These are phyloP conservation scores for Cabera pusaria DNA, from an alignment of 2,888 invertebrate species.

Conservation along the genomic window DNA sequence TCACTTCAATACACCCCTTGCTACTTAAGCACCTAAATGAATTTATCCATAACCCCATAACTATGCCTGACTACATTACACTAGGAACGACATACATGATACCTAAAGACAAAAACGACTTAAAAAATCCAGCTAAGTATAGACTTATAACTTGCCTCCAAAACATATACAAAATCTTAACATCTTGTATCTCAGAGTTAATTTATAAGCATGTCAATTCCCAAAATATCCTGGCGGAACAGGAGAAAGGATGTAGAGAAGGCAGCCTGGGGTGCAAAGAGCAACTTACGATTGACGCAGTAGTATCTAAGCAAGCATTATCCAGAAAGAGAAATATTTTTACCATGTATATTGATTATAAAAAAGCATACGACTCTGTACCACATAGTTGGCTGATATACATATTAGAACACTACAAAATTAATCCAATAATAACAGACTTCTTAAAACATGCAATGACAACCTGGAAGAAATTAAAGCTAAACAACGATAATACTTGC, in stretches of 20 bases:
- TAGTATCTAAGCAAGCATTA: no score
- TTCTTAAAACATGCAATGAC: no score
- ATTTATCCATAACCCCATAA: background rate
- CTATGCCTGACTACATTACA: background rate
- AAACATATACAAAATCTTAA: slow-evolving; percentile 3
- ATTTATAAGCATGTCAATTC: background rate
- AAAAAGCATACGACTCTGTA: no score
- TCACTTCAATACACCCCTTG: background rate
- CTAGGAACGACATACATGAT: slow-evolving; percentile 1
- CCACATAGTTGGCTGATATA: no score
- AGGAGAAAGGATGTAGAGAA: slow-evolving; percentile 3
- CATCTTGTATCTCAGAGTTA: background rate
- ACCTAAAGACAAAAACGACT: slow-evolving; percentile 1
- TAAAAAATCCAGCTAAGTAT: slow-evolving; percentile 1
- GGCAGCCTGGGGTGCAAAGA: slow-evolving; percentile 22
- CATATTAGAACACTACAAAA: no score
- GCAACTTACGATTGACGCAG: slow-evolving; percentile 18
- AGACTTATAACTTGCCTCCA: slow-evolving; percentile 4
- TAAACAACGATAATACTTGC: no score
- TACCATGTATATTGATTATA: no score
- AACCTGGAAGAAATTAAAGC: no score
- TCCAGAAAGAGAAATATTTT: no score
- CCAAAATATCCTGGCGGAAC: background rate
- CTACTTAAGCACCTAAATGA: background rate
- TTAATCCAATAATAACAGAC: no score